Evolutionary conservation across 2,888 invertebrate species (phyloP).

Genomic region (Spisula subtruncata): DNA sequence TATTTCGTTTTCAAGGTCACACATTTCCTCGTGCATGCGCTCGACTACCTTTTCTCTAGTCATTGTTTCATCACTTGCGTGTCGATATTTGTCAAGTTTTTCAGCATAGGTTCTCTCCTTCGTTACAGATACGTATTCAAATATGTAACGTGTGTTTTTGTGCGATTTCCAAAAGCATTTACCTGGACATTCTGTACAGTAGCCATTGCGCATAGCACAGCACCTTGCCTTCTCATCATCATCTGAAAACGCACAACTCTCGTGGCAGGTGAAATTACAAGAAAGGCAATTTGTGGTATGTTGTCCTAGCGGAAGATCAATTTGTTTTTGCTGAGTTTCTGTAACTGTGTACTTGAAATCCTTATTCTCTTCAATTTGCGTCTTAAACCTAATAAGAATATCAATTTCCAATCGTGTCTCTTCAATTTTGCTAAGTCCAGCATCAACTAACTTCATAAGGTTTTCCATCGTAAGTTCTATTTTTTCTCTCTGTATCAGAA

Average conservation of each 20-base stretch:
- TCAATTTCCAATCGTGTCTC: constrained; percentile 3
- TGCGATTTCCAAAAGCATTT: constrained; percentile 61
- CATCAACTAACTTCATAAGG: constrained; percentile 18
- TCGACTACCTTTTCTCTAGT: constrained; percentile 45
- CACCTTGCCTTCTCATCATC: constrained; percentile 55
- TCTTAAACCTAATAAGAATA: constrained; percentile 35
- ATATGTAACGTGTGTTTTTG: constrained; percentile 49
- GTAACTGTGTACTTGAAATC: constrained; percentile 58
- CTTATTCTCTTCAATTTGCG: constrained; percentile 49
- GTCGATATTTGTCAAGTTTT: constrained; percentile 46
- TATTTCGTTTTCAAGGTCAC: constrained; percentile 29
- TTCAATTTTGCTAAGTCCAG: not conserved
- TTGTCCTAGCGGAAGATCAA: constrained; percentile 42
- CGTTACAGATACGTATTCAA: constrained; percentile 26
- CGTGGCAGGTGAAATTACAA: constrained; percentile 61
- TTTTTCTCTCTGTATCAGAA: constrained; percentile 55
- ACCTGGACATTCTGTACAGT: constrained; percentile 50
- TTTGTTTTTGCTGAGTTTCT: constrained; percentile 47
- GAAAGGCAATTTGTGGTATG: constrained; percentile 62
- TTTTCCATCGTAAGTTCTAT: constrained; percentile 51
- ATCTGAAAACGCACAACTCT: constrained; percentile 45
- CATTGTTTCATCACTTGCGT: constrained; percentile 43
- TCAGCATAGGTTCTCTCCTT: constrained; percentile 49
- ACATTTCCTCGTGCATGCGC: constrained; percentile 44
- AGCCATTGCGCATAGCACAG: constrained; percentile 54